A percentile compares a stretch with the other conserved stretches of the same genome.
Conservation (phyloP, 2,888 invertebrate species). For the Ormyrus pomaceus region DNA sequence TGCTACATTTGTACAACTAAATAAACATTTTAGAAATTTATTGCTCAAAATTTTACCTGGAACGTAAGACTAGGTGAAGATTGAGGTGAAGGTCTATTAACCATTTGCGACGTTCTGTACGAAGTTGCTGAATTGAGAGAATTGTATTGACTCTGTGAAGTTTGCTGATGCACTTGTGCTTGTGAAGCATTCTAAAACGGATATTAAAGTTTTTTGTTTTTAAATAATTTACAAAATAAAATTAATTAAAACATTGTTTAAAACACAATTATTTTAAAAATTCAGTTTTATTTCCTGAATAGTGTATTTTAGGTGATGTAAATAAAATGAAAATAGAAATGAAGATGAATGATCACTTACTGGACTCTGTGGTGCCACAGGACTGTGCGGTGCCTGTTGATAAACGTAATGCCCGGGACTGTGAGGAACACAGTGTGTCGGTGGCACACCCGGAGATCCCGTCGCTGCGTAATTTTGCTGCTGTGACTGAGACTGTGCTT, state of each 20-base stretch:
- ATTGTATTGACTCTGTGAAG: slow-evolving; percentile 75
- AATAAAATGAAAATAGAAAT: background rate
- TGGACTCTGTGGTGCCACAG: slow-evolving; percentile 73
- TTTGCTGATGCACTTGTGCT: slow-evolving; percentile 73
- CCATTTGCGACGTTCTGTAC: slow-evolving; percentile 76
- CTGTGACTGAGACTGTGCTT: slow-evolving; percentile 74
- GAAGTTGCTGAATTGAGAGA: slow-evolving; percentile 69
- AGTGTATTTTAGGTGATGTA: background rate
- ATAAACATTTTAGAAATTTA: background rate
- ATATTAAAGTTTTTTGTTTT: background rate
- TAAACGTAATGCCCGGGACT: slow-evolving; percentile 72
- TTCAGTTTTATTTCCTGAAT: background rate
- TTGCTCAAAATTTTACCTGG: slow-evolving; percentile 67
- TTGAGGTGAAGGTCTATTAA: slow-evolving; percentile 77
- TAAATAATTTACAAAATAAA: slow-evolving; percentile 5
- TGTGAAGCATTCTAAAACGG: slow-evolving; percentile 71
- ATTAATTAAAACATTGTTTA: background rate
- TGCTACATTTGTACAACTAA: background rate
- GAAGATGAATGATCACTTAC: slow-evolving; percentile 63
- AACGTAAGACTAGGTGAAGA: slow-evolving; percentile 77
- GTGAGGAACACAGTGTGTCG: slow-evolving; percentile 63
- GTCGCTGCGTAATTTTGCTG: slow-evolving; percentile 68
- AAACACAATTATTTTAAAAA: background rate
- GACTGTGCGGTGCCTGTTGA: slow-evolving; percentile 70
- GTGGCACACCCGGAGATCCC: slow-evolving; percentile 59